These are phyloP conservation scores for Antheraea pernyi DNA, from an alignment of 1,140 invertebrate genomes.

Conservation along the genomic window DNA sequence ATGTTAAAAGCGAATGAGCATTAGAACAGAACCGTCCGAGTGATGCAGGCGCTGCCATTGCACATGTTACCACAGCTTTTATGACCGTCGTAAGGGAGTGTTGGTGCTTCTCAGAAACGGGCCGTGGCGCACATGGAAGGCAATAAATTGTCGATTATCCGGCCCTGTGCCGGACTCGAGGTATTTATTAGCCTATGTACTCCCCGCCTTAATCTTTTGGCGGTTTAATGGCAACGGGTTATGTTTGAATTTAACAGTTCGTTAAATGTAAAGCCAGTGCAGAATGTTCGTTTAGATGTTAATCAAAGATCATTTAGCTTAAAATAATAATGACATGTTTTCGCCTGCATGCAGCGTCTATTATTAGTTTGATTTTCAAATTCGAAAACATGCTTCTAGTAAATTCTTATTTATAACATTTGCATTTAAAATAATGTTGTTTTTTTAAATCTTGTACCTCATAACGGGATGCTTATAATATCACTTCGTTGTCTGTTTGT, in stretches of 20 bases:
- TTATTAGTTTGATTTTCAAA: too few species aligned
- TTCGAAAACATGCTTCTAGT: too few species aligned
- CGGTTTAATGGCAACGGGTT: conserved; percentile 16
- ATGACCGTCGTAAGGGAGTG: conserved; percentile 49
- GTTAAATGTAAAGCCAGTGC: too few species aligned
- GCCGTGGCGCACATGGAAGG: conserved; percentile 47
- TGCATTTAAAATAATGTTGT: too few species aligned
- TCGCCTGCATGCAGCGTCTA: too few species aligned
- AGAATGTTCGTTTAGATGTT: too few species aligned
- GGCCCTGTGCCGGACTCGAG: conserved; percentile 28
- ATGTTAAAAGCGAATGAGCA: conserved; percentile 6
- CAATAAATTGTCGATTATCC: conserved; percentile 53
- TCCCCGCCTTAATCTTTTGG: conserved; percentile 15
- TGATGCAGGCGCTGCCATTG: conserved; percentile 34
- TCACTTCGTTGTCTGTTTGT: too few species aligned
- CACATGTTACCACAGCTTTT: conserved; percentile 62
- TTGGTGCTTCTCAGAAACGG: conserved; percentile 50
- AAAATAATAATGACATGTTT: too few species aligned
- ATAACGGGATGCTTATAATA: too few species aligned
- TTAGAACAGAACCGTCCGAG: conserved; percentile 12
- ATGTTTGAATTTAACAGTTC: conserved; percentile 8
- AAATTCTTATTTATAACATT: too few species aligned
- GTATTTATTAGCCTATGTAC: conserved; percentile 39
- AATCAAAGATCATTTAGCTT: too few species aligned
- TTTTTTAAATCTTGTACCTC: too few species aligned